phyloP scores from a whole-genome alignment of 2,113 vertebrate genomes.

The Sprattus sprattus region DNA sequence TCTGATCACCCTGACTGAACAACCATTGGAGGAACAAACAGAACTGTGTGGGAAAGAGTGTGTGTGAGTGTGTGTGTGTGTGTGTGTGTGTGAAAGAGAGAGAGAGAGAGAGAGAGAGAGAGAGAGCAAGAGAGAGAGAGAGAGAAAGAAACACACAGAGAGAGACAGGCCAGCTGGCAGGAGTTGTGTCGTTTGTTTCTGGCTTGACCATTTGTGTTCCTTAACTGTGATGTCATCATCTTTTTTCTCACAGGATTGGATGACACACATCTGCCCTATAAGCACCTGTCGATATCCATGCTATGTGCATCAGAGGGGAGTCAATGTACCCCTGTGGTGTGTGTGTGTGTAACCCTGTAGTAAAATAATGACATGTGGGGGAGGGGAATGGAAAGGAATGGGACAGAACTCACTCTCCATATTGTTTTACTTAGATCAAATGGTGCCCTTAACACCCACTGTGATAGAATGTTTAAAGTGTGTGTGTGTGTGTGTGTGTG shows the following conservation, averaged over 20 bases:
- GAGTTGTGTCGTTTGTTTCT: slow-evolving; percentile 40
- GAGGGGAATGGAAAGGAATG: background rate
- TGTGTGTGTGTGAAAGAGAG: slow-evolving; percentile 16
- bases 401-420: background rate
- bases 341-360: background rate
- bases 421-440: background rate
- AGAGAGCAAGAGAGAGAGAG: slow-evolving; percentile 3
- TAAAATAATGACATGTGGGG: background rate
- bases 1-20: background rate
- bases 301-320: slow-evolving; percentile 28
- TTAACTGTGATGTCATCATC: slow-evolving; percentile 36
- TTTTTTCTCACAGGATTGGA: slow-evolving; percentile 27
- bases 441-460: background rate
- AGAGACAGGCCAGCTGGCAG: slow-evolving; percentile 16
- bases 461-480: background rate
- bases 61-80: slow-evolving; percentile 9
- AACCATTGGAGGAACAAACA: no score
- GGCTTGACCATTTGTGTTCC: slow-evolving; percentile 28
- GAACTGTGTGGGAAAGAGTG: background rate
- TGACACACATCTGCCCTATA: slow-evolving; percentile 41
- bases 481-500: background rate
- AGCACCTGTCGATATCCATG: slow-evolving; percentile 40
- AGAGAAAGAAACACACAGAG: background rate
- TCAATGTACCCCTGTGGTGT: background rate
- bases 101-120: background rate